Evolutionary conservation across 2,113 vertebrate species (phyloP), one percentile per base, ranked within the genome.

Genomic region (Numida meleagris): DNA sequence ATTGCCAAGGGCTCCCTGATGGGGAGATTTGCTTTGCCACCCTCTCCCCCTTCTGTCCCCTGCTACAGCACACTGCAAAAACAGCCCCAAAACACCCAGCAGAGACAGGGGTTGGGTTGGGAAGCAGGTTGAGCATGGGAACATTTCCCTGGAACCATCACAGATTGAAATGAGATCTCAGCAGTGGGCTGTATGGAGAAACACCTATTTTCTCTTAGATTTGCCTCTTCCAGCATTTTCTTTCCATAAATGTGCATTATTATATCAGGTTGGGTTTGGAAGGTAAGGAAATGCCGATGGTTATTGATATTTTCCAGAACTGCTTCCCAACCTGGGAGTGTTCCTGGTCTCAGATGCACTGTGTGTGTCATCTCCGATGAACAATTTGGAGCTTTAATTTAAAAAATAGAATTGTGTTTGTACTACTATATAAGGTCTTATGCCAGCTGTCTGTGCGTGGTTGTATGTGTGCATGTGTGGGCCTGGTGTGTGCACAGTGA

Each of bases 391-490:
- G 94, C 76, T 88, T 81, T 81, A 84, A 93, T 88, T 96, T 68
- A 93, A 93, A 33, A 94, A 96, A 94, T 83, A 92, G 83, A 68
- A 38, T 6, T 25, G 29, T 86, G 88, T 88, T 94, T 93, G 77
- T 86, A 71, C 93, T 51, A 51, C 95, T 95, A 59, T 92, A 92
- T 93, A 95, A 95, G 92, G 96, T 78, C 93, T 81, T 90, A 77
- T 92, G 33, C 90, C 68, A 80, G 83, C 86, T 92, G 80, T 61
- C 71, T 5, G 6, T 73, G 77, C 46, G 18, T 89, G 90, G 90
- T 78, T 96, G 90, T 93, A 88, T 88, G 80, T 93, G 57, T 74
- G 36, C 36, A 72, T 23, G 92, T 77, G 95, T 86, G 94, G 90
- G 94, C 86, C 5, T 42, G 76, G 50, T 86, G 73, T 86, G 95